Percentiles rank a stretch among this genome's conserved stretches.
phyloP scores from a whole-genome alignment of 2,888 invertebrate genomes.

The Ophion costatus region DNA sequence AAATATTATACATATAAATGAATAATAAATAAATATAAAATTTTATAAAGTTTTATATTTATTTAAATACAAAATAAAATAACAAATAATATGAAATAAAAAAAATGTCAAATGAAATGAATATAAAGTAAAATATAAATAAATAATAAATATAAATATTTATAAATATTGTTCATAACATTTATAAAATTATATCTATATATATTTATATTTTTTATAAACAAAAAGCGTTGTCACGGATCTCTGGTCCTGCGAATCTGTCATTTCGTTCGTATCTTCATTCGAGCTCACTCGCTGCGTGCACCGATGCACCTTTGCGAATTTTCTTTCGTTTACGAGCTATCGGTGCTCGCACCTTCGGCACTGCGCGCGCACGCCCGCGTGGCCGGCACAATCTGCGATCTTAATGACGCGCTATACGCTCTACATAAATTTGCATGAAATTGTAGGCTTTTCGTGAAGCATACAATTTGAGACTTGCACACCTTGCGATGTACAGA shows the following conservation, averaged over 20 bases:
- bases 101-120: no score
- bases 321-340: conserved; percentile 44
- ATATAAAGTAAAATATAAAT: no score
- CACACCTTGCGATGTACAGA: conserved; percentile 71
- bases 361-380: conserved; percentile 3
- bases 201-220: neutral
- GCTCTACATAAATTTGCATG: conserved; percentile 81
- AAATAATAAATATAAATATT: no score
- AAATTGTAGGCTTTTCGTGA: conserved; percentile 80
- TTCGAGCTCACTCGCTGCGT: neutral
- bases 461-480: conserved; percentile 76
- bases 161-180: no score
- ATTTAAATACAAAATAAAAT: no score
- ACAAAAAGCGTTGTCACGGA: neutral
- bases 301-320: neutral
- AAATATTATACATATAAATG: no score
- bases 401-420: conserved; percentile 79
- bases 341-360: conserved; percentile 43
- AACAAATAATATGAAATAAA: no score
- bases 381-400: conserved; percentile 73
- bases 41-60: no score
- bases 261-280: neutral
- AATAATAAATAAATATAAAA: no score
- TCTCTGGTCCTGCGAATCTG: neutral
- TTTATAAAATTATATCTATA: no score